Base-by-base conservation (phyloP, 2,888 invertebrate species). In the Zygothrica quintamaculata region DNA sequence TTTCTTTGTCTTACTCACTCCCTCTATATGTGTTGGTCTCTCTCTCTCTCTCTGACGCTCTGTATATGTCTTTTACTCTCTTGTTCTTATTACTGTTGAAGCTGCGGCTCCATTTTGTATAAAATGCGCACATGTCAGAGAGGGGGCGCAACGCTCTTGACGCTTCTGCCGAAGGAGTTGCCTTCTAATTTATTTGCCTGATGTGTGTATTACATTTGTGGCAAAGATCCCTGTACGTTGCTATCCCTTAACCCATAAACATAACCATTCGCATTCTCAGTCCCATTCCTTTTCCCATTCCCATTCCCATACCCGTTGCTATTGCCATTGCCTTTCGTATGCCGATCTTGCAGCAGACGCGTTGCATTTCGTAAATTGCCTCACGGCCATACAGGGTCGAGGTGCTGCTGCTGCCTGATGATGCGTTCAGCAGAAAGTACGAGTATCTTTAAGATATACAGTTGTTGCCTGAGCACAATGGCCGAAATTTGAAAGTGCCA, bases 111-210 rank as follows among this genome's bases (percentile, higher is more conserved):
- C 34, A 53, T 52, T 37, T 68, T 47, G 66, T 50, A 43, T 46
- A 7, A n/a, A 40, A 12, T 39, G 37, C 26, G 61, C 61, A 55
- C 43, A 56, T 62, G 50, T 34, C 13, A 39, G 37, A 16, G 34
- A 62, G 72, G 53, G 65, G 77, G 67, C 72, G 74, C 66, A 52
- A 34, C 69, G 48, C 56, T 60, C 51, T 73, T 74, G 85, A 78
- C 72, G 76, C 78, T 67, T 74, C 77, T 72, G 66, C 68, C 76
- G 77, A 86, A 89, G 84, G 89, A 84, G 88, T 88, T 87, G 77
- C 77, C 85, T 78, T 84, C 85, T 85, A 80, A 88, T 88, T 88
- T 88, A 88, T 88, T 89, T 84, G 78, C 75, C 74, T 86, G 87
- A 84, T 81, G 88, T 88, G 77, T 88, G 77, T 84, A 84, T 87